Conservation (phyloP, 37 sponge, comb jelly and placozoan genomes). For the Eunapius fragilis region DNA sequence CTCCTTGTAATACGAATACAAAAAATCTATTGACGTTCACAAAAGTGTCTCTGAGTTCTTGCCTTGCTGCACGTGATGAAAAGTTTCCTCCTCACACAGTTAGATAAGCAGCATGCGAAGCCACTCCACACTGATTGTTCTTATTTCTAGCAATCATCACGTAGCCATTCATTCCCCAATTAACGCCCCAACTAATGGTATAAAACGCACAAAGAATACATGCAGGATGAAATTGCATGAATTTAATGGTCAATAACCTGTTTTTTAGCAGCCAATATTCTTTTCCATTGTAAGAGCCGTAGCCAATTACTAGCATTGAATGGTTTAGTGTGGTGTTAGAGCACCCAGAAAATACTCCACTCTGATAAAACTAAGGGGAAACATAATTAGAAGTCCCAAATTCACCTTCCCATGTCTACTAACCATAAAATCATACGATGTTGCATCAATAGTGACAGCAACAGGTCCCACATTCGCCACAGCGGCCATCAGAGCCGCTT, state of each 20-base stretch:
- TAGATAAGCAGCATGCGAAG: background rate
- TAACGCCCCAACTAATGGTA: background rate
- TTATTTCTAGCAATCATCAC: background rate
- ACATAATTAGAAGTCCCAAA: background rate
- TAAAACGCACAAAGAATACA: background rate
- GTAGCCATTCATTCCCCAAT: background rate
- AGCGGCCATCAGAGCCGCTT: constrained; percentile 52
- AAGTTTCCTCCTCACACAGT: background rate
- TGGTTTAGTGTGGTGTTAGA: constrained; percentile 18
- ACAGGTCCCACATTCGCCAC: constrained; percentile 75
- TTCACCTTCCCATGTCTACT: background rate
- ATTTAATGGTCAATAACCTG: constrained; percentile 3
- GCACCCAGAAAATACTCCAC: constrained; percentile 14
- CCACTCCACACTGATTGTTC: background rate
- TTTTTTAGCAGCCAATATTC: constrained; percentile 62
- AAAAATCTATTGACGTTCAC: too few species aligned
- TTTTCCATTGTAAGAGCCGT: constrained; percentile 27
- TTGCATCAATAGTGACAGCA: constrained; percentile 67
- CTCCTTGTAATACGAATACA: too few species aligned
- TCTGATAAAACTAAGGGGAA: constrained; percentile 1
- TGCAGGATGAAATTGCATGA: too few species aligned
- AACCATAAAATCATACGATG: constrained; percentile 41
- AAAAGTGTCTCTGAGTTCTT: too few species aligned
- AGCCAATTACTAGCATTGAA: constrained; percentile 53
- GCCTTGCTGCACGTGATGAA: too few species aligned